Percentiles rank a stretch among this genome's conserved stretches.
Conservation (phyloP, 2,888 invertebrate genomes). For the Listrodromus nycthemerus region DNA sequence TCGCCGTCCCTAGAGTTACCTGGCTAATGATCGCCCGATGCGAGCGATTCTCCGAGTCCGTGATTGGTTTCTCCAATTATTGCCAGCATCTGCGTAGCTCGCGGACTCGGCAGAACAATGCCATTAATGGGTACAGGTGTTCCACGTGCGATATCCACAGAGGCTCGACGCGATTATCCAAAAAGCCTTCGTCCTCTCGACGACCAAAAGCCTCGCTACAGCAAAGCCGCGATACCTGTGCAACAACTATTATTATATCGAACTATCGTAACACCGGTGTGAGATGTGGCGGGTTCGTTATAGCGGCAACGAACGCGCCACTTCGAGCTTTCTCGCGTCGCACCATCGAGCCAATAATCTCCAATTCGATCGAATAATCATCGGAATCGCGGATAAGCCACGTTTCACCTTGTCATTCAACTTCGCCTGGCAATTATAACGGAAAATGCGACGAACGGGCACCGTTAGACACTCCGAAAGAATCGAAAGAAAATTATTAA, state of each 20-base stretch:
- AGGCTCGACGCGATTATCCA: slow-evolving; percentile 3
- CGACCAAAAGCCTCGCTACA: neutral
- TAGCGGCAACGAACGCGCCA: neutral
- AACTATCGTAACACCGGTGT: slow-evolving; percentile 11
- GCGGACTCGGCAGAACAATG: neutral
- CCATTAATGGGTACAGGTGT: neutral
- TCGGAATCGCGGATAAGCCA: slow-evolving; percentile 22
- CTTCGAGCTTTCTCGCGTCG: slow-evolving; percentile 1
- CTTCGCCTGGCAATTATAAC: slow-evolving; percentile 1
- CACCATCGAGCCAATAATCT: slow-evolving; percentile 20
- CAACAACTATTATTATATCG: too few species aligned
- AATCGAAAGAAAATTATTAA: neutral
- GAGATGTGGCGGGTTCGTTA: slow-evolving; percentile 7
- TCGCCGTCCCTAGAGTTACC: neutral
- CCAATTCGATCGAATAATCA: slow-evolving; percentile 27
- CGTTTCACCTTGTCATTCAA: neutral
- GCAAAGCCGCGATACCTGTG: neutral
- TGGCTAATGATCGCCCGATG: slow-evolving; percentile 36
- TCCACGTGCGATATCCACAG: slow-evolving; percentile 1
- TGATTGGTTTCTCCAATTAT: slow-evolving; percentile 49
- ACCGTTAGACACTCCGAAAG: neutral
- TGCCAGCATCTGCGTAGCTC: neutral
- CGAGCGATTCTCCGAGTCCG: slow-evolving; percentile 14
- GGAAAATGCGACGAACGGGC: neutral
- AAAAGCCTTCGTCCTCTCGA: slow-evolving; percentile 1